Base-by-base conservation (phyloP, 2,888 invertebrate species). In the Drosophila kambysellisi region DNA sequence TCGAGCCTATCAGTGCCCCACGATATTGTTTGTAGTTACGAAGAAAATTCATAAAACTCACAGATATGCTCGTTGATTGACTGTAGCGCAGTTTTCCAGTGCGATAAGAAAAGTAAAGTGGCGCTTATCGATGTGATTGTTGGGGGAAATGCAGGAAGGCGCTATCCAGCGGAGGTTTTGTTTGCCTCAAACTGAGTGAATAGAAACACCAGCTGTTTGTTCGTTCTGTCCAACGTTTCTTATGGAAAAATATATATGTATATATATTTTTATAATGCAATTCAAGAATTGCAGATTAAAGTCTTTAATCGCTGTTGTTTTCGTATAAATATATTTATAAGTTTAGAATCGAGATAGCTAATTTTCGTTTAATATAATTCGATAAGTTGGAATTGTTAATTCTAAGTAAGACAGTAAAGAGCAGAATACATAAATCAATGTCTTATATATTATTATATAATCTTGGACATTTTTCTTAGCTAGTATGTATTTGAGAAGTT, bases 81-180 rank as follows among this genome's bases (percentile, higher is more conserved):
- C 11, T 56, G 79, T 65, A 80, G 82, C 64, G 80, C 46, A 46
- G 4, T 12, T 52, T 89, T 84, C 85, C 84, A 87, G 37, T 60
- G 50, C 46, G 84, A 85, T 85, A 82, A 85, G 89, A 88, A 82
- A 84, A 70, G 53, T 29, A 57, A 29, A 50, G 58, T 35, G 59
- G 11, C 1, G 50, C 56, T 71, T 84, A 84, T 89, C 89, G 79
- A 25, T 66, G 75, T 78, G 70, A 63, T 62, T 68, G 64, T 57
- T 70, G 68, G 60, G 33, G 12, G 52, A 67, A 79, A 56, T 66
- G 73, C 68, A 69, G 76, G 72, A 54, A 58, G 33, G 30, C 33
- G 41, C n/a, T 39, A 4, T 37, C 11, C 2, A 4, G 9, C 15
- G 17, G 58, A 15, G n/a, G 43, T 4, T 39, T 76, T 61, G 63